Percentiles rank a stretch among this genome's conserved stretches.
These are phyloP conservation scores for Gastracanthus pulcherrimus DNA, from an alignment of 2,888 invertebrate species.

Conservation along the genomic window DNA sequence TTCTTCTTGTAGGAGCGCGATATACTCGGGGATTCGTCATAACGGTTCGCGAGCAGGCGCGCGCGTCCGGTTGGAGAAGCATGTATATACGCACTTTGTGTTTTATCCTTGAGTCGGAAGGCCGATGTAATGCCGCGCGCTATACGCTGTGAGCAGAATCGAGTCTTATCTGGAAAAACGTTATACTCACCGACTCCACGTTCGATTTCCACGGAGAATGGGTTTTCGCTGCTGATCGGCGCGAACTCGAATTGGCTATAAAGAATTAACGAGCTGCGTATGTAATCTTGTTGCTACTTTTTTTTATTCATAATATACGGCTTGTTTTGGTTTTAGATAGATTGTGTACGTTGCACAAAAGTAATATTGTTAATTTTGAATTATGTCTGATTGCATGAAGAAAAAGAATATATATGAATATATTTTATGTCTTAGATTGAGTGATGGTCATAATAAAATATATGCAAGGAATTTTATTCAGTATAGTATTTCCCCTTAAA, in stretches of 20 bases:
- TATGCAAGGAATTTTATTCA: too few species aligned
- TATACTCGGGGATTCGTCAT: conserved; percentile 16
- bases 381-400: too few species aligned
- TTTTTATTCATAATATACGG: neutral
- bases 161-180: conserved; percentile 40
- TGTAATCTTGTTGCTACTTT: conserved; percentile 4
- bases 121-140: conserved; percentile 4
- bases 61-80: neutral
- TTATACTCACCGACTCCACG: conserved; percentile 15
- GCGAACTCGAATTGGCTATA: conserved; percentile 12
- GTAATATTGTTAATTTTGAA: too few species aligned
- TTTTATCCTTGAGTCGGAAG: conserved; percentile 26
- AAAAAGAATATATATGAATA: too few species aligned
- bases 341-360: too few species aligned
- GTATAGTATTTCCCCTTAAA: too few species aligned
- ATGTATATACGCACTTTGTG: conserved; percentile 1
- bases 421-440: too few species aligned
- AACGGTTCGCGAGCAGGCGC: neutral
- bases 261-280: conserved; percentile 33
- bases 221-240: neutral
- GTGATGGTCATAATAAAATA: too few species aligned
- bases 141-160: neutral
- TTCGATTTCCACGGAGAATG: conserved; percentile 33
- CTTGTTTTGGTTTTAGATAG: neutral
- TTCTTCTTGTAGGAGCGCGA: neutral